Evolutionary conservation across 2,113 vertebrate genomes (phyloP), one percentile per base, ranked within the genome.

Genomic region (Antidorcas marsupialis): DNA sequence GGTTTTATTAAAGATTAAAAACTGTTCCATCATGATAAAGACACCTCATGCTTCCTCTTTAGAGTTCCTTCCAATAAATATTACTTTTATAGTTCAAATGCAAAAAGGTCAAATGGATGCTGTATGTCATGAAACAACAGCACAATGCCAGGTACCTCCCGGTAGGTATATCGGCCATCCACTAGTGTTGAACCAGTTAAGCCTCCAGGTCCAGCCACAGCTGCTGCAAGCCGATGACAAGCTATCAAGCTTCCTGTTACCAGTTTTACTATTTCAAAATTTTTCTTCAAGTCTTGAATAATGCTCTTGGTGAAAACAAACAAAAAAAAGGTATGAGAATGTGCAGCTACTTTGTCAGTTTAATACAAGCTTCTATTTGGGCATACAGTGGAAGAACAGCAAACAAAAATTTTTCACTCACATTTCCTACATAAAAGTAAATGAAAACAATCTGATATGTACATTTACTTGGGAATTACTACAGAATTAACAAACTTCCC

Each of bases 231-330:
- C 52, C 99, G 99, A 93, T 99, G 99, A 97, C 99, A 99, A 78
- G 99, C 99, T 97, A 99, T 99, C 9, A 99, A 99, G 94, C 99
- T 99, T 90, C 99, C 99, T 0, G 99, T 99, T 96, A 99, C 99
- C 99, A 99, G 74, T 95, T 99, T 99, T 92, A 99, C 99, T 2
- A 99, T 99, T 98, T 99, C 99, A 98, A 99, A 99, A 97, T 99
- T 99, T 98, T 99, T 99, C 99, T 99, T 99, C 98, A 99, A 98
- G 98, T 99, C 99, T 97, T 99, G 99, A 97, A 99, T 99, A 98
- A 99, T 99, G 98, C 99, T 99, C 99, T 99, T 95, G 95, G 96
- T 8, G 96, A 89, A 97, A 97, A 97, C 4, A 98, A 7, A 59
- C 79, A 84, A 74, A 92, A 50, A 53, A 91, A 91, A 53, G n/a